Conservation (phyloP, 2,797 vertebrate genomes). For the Schizopygopsis pylzovi region DNA sequence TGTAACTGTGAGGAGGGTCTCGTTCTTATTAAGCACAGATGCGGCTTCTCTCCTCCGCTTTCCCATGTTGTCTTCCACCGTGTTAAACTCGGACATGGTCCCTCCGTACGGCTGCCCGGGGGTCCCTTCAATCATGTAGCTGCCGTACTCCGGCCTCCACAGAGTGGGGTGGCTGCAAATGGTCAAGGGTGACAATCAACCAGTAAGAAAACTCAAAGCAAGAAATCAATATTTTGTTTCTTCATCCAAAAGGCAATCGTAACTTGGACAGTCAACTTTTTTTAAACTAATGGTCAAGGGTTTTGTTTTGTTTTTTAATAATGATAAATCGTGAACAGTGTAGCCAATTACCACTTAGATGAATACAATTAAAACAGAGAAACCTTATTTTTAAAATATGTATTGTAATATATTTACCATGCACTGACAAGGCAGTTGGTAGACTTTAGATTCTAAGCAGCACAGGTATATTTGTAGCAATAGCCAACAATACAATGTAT, state of each 20-base stretch:
- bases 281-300: not conserved
- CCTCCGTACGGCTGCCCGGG: slow-evolving; percentile 97
- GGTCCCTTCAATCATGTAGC: slow-evolving; percentile 98
- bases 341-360: not conserved
- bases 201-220: not conserved
- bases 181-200: not conserved
- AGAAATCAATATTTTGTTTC: not conserved
- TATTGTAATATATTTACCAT: not conserved
- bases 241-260: not conserved
- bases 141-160: slow-evolving; percentile 97
- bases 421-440: not conserved
- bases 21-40: slow-evolving; percentile 83
- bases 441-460: not conserved
- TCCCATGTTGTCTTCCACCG: slow-evolving; percentile 97
- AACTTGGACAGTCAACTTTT: not conserved
- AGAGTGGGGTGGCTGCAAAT: slow-evolving; percentile 91
- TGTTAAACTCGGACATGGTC: slow-evolving; percentile 98
- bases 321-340: not conserved
- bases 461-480: no score
- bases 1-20: slow-evolving; percentile 91
- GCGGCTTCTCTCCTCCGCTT: slow-evolving; percentile 91
- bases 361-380: not conserved
- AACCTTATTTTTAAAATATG: not conserved
- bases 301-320: not conserved
- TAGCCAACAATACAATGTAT: no score